A percentile compares a stretch with the other conserved stretches of the same genome.
phyloP scores from a whole-genome alignment of 2,888 invertebrate genomes.

The Lepidonotus clava region DNA sequence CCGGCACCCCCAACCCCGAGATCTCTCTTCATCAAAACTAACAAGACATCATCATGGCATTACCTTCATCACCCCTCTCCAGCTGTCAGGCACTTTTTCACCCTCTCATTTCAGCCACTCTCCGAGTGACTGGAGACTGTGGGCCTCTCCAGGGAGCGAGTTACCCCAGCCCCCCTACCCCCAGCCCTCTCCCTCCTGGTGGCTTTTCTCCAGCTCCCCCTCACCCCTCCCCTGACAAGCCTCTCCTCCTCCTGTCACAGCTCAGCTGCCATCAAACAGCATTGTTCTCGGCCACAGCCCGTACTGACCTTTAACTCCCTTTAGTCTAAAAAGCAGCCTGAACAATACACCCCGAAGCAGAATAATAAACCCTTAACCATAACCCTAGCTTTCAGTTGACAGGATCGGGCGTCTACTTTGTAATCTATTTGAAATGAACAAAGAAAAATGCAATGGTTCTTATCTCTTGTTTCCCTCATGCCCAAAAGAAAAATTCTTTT shows the following conservation, averaged over 20 bases:
- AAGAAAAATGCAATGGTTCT: too few relatives aligned
- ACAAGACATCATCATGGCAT: neutral
- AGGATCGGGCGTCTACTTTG: too few relatives aligned
- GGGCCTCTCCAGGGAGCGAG: neutral
- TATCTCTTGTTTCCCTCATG: too few relatives aligned
- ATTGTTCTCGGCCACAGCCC: neutral
- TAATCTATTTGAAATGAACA: too few relatives aligned
- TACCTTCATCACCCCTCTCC: slow-evolving; percentile 28
- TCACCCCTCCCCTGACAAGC: neutral
- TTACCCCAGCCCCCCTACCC: neutral
- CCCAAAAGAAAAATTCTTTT: too few relatives aligned
- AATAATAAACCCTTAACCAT: too few relatives aligned
- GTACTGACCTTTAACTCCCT: neutral
- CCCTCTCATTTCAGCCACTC: neutral
- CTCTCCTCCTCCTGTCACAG: neutral
- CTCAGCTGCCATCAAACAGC: neutral
- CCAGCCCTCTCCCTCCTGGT: neutral
- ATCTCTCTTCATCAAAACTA: neutral
- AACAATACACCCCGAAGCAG: too few relatives aligned
- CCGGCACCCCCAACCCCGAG: neutral
- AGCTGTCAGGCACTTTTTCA: slow-evolving; percentile 2
- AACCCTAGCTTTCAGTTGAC: too few relatives aligned
- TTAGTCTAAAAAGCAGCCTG: neutral
- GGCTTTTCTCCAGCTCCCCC: neutral
- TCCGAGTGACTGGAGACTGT: neutral